Conservation (phyloP, 2,113 vertebrate genomes). For the Taxidea taxus region DNA sequence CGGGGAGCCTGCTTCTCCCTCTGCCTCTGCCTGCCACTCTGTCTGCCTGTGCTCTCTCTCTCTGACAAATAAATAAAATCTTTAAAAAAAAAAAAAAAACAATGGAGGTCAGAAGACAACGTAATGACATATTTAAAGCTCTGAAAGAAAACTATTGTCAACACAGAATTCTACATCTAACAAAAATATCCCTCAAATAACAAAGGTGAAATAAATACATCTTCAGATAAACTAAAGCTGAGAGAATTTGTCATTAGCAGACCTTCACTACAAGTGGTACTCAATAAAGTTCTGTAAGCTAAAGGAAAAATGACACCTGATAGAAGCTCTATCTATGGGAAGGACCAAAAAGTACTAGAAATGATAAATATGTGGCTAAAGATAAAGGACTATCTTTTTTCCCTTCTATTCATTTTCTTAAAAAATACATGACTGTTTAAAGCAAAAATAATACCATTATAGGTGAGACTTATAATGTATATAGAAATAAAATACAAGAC, state of each 20-base stretch:
- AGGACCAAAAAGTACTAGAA: not conserved
- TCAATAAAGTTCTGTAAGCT: not conserved
- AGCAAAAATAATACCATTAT: constrained; percentile 4
- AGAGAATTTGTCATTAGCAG: not conserved
- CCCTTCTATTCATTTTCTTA: constrained; percentile 6
- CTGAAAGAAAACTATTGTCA: constrained; percentile 43
- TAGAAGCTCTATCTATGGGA: not conserved
- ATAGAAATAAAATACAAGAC: constrained; percentile 31
- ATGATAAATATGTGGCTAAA: not conserved
- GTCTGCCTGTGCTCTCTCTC: too few relatives aligned
- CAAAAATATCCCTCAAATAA: not conserved
- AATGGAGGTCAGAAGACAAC: constrained; percentile 3
- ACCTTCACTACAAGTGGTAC: not conserved
- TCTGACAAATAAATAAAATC: too few relatives aligned
- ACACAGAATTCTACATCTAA: constrained; percentile 6
- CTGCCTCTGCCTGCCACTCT: too few relatives aligned
- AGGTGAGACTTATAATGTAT: not conserved
- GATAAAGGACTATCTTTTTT: not conserved
- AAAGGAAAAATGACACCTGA: not conserved
- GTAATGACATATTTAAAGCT: constrained; percentile 1
- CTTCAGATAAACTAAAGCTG: constrained; percentile 23
- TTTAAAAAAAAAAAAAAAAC: too few relatives aligned
- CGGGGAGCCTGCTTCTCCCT: too few relatives aligned
- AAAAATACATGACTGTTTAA: not conserved
- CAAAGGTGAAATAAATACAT: constrained; percentile 5